Conservation (phyloP, 2,797 vertebrate genomes). For the Parauchenoglanis punctatus region DNA sequence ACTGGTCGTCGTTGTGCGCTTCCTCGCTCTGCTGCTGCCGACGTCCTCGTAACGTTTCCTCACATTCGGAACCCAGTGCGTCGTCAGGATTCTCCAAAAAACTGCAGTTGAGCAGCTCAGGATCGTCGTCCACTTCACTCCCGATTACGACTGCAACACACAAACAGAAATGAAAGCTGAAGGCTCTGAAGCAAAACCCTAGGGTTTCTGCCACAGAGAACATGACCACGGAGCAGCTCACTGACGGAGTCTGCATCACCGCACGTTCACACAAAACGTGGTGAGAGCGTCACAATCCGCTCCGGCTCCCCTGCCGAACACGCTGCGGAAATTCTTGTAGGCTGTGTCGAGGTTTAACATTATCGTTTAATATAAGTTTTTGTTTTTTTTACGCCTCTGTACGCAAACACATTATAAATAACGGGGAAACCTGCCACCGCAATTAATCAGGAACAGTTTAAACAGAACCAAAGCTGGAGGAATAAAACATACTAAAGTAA, state of each 20-base stretch:
- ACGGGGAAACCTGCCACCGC: no score
- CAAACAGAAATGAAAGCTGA: not conserved
- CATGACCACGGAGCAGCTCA: not conserved
- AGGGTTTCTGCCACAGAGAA: not conserved
- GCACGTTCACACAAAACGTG: no score
- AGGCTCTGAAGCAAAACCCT: not conserved
- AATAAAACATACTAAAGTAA: not conserved
- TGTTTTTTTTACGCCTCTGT: no score
- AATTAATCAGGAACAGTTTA: no score
- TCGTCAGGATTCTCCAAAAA: slow-evolving; percentile 49
- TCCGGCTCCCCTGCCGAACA: no score
- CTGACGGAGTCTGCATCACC: not conserved
- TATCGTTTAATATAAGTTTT: no score
- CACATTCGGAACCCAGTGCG: not conserved
- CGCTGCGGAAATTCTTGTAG: no score
- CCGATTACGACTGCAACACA: slow-evolving; percentile 54
- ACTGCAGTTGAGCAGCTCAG: slow-evolving; percentile 60
- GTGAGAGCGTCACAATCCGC: no score
- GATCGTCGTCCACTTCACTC: slow-evolving; percentile 59
- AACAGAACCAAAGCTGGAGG: not conserved
- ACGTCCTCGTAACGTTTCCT: slow-evolving; percentile 2
- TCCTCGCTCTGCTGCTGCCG: slow-evolving; percentile 3
- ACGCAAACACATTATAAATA: no score
- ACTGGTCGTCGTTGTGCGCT: slow-evolving; percentile 42
- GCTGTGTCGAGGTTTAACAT: no score